Percentiles rank a stretch among this genome's conserved stretches.
Conservation (phyloP, 2,797 vertebrate species). For the Trachurus trachurus region DNA sequence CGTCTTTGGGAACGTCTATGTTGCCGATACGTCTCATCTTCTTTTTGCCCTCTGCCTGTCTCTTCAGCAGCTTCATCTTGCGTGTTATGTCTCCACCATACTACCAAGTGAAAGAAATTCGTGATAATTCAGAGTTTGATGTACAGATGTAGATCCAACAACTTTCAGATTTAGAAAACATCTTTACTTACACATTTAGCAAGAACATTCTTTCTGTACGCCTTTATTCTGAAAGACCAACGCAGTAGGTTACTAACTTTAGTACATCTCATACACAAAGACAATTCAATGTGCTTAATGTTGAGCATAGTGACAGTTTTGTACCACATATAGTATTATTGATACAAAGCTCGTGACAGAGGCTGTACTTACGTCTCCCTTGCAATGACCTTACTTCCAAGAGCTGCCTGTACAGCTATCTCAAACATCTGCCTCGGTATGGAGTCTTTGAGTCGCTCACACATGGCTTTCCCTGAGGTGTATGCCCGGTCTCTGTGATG, state of each 20-base stretch:
- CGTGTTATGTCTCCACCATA: conserved; percentile 91
- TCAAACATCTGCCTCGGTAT: conserved; percentile 98
- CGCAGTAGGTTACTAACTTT: not conserved
- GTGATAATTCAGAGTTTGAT: not conserved
- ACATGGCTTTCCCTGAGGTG: conserved; percentile 90
- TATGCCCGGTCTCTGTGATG: conserved; percentile 89
- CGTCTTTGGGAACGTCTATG: conserved; percentile 94
- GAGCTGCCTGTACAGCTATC: conserved; percentile 93
- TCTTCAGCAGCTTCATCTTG: conserved; percentile 96
- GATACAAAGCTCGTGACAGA: not conserved
- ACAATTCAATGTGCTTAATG: not conserved
- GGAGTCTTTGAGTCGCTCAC: conserved; percentile 92
- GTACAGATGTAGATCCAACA: not conserved
- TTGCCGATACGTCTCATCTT: conserved; percentile 94
- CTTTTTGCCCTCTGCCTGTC: conserved; percentile 96
- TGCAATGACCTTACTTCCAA: conserved; percentile 94
- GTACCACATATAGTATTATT: not conserved
- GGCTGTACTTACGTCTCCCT: conserved; percentile 93
- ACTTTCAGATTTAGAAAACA: not conserved
- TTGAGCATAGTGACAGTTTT: not conserved
- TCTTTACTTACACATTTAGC: conserved; percentile 96
- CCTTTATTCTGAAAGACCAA: conserved; percentile 91
- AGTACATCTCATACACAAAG: not conserved
- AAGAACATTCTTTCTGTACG: conserved; percentile 95
- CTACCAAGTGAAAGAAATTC: conserved; percentile 42